Conservation (phyloP, 2,797 vertebrate species). For the Denticeps clupeoides region DNA sequence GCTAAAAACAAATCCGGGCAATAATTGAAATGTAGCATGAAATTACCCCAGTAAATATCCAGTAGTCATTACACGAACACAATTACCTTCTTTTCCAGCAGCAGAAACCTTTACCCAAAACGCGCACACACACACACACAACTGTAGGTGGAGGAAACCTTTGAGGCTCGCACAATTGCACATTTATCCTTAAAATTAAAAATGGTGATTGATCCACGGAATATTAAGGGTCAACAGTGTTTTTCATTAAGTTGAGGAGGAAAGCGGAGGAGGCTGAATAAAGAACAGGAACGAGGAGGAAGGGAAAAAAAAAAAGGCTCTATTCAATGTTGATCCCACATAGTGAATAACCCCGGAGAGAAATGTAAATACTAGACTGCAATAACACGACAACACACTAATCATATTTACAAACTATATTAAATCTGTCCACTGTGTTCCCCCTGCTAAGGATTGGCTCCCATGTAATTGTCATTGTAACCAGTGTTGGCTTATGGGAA, state of each 20-base stretch:
- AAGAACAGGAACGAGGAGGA: constrained; percentile 59
- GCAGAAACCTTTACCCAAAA: constrained; percentile 45
- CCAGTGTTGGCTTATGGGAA: constrained; percentile 85
- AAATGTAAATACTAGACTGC: constrained; percentile 98
- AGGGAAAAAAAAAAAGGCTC: constrained; percentile 60
- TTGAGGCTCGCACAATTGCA: constrained; percentile 62
- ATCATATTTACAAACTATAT: constrained; percentile 99
- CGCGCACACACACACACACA: constrained; percentile 27
- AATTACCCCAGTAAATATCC: constrained; percentile 98
- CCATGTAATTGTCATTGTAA: constrained; percentile 97
- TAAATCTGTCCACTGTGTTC: constrained; percentile 98
- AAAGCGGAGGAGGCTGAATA: constrained; percentile 37
- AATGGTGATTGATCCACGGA: constrained; percentile 82
- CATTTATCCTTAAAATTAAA: constrained; percentile 79
- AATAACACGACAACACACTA: constrained; percentile 98
- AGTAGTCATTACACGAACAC: constrained; percentile 85
- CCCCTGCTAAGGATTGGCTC: constrained; percentile 83
- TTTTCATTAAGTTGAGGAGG: constrained; percentile 86
- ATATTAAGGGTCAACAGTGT: constrained; percentile 83
- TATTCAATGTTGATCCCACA: constrained; percentile 86
- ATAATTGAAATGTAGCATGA: constrained; percentile 99
- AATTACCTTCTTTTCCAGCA: constrained; percentile 68
- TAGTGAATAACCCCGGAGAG: constrained; percentile 89
- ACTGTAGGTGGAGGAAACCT: constrained; percentile 52
- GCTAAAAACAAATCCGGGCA: constrained; percentile 91